These are phyloP conservation scores for Melospiza melodia DNA, from an alignment of 2,113 vertebrate species.

Conservation along the genomic window DNA sequence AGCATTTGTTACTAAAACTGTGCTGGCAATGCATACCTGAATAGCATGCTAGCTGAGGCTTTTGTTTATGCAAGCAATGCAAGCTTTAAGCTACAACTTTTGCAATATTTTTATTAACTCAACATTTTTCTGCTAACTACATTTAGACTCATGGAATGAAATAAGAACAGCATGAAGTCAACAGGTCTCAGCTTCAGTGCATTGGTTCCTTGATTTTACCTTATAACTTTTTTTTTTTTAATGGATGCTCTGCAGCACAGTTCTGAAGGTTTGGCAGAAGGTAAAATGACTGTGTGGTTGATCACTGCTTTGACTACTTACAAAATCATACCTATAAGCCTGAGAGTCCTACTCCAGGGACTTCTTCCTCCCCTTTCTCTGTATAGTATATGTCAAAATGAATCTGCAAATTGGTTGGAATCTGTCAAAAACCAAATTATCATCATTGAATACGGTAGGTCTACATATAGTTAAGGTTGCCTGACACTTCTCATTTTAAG, in stretches of 20 bases:
- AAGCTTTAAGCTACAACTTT: not conserved
- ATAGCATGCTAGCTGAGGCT: not conserved
- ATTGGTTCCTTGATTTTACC: not conserved
- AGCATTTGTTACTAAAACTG: not conserved
- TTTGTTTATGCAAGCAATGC: not conserved
- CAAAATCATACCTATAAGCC: not conserved
- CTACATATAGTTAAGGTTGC: conserved; percentile 39
- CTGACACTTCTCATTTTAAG: conserved; percentile 54
- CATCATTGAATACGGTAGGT: not conserved
- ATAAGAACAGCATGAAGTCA: not conserved
- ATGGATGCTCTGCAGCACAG: not conserved
- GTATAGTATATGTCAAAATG: not conserved
- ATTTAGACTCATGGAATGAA: not conserved
- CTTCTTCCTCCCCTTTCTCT: not conserved
- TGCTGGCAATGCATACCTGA: not conserved
- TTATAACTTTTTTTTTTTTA: not conserved
- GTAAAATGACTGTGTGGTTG: not conserved
- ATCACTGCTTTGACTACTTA: not conserved
- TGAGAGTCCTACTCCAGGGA: not conserved
- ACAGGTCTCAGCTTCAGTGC: not conserved
- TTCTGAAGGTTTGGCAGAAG: conserved; percentile 11
- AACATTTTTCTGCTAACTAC: not conserved
- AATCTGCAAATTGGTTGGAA: conserved; percentile 40
- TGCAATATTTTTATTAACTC: not conserved
- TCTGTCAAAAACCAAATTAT: conserved; percentile 24